Evolutionary conservation across 1,140 invertebrate species (phyloP).

Genomic region (Drosophila simulans): DNA sequence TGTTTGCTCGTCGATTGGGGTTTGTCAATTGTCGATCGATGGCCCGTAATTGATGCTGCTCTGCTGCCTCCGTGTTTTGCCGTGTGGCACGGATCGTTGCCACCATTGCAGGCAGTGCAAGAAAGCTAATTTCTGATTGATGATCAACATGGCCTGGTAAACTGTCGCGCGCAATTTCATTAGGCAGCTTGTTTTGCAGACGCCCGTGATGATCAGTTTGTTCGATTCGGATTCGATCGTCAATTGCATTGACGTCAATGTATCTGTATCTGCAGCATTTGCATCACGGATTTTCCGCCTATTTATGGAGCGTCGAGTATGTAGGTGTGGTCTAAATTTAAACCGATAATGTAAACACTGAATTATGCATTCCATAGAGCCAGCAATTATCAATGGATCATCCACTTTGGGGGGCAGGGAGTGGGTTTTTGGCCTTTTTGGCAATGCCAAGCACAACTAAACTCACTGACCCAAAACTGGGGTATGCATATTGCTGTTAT

Average conservation of each 20-base stretch:
- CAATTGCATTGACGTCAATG: slow-evolving; percentile 51
- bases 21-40: slow-evolving; percentile 33
- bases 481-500: background rate
- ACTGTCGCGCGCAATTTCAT: slow-evolving; percentile 50
- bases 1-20: slow-evolving; percentile 41
- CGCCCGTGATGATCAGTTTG: slow-evolving; percentile 30
- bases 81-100: slow-evolving; percentile 15
- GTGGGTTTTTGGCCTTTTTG: background rate
- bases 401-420: slow-evolving; percentile 7
- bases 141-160: slow-evolving; percentile 53
- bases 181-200: slow-evolving; percentile 22
- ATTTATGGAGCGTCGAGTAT: slow-evolving; percentile 23
- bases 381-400: slow-evolving; percentile 14
- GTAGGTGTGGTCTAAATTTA: slow-evolving; percentile 28
- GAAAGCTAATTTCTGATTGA: slow-evolving; percentile 62
- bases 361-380: slow-evolving; percentile 31
- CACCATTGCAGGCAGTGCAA: slow-evolving; percentile 26
- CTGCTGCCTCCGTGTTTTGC: background rate
- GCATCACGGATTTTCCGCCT: slow-evolving; percentile 34
- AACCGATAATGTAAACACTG: background rate
- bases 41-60: slow-evolving; percentile 42
- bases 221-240: slow-evolving; percentile 27
- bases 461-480: slow-evolving; percentile 46
- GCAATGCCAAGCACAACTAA: slow-evolving; percentile 21
- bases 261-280: slow-evolving; percentile 13